phyloP scores from a whole-genome alignment of 2,888 invertebrate genomes.

The Hipparchia sbordonii region DNA sequence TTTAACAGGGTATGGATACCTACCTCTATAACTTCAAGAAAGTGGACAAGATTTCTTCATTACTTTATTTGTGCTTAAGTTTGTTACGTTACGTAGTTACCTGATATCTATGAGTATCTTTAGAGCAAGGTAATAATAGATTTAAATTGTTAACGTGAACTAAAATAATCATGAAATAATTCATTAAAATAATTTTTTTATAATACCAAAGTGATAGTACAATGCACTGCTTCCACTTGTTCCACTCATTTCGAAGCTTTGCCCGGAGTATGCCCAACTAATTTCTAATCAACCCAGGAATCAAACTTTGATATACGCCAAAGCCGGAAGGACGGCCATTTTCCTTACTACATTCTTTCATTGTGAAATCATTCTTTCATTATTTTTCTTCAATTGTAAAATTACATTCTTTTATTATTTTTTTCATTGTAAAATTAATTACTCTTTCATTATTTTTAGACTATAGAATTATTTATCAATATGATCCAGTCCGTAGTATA shows the following conservation, averaged over 20 bases:
- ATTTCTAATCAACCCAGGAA: too few relatives aligned
- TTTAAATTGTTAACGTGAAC: not conserved
- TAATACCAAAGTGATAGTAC: not conserved
- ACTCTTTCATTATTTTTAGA: conserved; percentile 33
- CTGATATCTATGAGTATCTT: not conserved
- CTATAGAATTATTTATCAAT: conserved; percentile 30
- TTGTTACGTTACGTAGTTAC: not conserved
- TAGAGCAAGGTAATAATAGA: not conserved
- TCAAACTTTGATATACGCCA: not conserved
- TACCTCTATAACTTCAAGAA: too few relatives aligned
- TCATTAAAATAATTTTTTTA: not conserved
- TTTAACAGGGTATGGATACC: too few relatives aligned
- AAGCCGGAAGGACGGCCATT: conserved; percentile 44
- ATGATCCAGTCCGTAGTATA: conserved; percentile 49
- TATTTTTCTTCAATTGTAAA: conserved; percentile 6
- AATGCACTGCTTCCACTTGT: too few relatives aligned
- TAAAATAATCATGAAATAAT: not conserved
- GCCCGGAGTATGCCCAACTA: too few relatives aligned
- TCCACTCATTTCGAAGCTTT: too few relatives aligned
- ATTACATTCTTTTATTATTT: conserved; percentile 31
- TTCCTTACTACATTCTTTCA: conserved; percentile 20
- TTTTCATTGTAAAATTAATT: conserved; percentile 30
- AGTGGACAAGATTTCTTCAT: too few relatives aligned
- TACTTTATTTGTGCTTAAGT: conserved; percentile 6
- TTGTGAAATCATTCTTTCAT: conserved; percentile 29